These are phyloP conservation scores for Catharus fuscescens DNA, from an alignment of 2,113 vertebrate species.

Conservation along the genomic window DNA sequence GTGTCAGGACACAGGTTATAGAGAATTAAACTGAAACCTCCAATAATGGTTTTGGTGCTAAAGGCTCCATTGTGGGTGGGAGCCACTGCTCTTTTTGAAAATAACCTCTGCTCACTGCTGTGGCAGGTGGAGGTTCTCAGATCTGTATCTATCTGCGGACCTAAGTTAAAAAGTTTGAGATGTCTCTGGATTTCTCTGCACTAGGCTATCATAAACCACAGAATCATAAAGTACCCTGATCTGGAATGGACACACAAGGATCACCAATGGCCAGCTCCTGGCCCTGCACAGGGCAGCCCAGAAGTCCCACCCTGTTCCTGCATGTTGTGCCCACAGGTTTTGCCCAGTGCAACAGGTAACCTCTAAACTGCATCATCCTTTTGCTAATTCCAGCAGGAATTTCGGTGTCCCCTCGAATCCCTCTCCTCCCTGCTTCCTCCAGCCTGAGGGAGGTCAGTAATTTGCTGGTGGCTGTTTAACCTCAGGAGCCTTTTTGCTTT, in stretches of 20 bases:
- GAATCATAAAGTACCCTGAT: not conserved
- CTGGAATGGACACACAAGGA: not conserved
- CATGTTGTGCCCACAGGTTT: not conserved
- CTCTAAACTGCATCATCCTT: not conserved
- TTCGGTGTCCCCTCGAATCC: not conserved
- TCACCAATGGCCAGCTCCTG: not conserved
- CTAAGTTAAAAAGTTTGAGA: not conserved
- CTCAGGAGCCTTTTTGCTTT: conserved; percentile 31
- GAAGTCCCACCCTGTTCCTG: not conserved
- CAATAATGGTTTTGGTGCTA: not conserved
- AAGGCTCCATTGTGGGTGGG: not conserved
- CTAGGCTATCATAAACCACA: not conserved
- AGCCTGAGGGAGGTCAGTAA: conserved; percentile 12
- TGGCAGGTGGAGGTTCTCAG: not conserved
- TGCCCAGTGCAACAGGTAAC: not conserved
- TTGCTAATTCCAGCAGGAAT: not conserved
- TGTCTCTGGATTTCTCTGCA: not conserved
- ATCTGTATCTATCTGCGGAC: not conserved
- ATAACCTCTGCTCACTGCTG: not conserved
- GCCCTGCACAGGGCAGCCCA: not conserved
- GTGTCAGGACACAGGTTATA: not conserved
- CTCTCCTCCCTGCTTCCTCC: not conserved
- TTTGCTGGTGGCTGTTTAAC: conserved; percentile 36
- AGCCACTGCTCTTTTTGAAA: not conserved
- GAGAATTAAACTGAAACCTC: not conserved